Evolutionary conservation across 2,113 vertebrate species (phyloP), one percentile per base, ranked within the genome.

Genomic region (Pangasianodon hypophthalmus): DNA sequence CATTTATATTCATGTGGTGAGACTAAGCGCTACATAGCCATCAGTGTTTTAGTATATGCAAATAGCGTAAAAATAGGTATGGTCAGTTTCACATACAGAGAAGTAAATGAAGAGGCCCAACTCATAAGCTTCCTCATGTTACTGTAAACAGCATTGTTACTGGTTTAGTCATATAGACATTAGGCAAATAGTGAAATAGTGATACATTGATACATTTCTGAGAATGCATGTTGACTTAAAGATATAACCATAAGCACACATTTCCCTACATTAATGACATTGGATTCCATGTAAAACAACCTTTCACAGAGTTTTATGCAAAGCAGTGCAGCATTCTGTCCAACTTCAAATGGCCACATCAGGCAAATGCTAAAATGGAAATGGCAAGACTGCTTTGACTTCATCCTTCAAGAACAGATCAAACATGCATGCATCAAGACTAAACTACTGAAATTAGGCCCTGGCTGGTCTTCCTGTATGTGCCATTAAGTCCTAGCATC

Each of bases 51-150:
- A 50, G 19, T 3, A 77, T 24, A 85, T 85, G 52, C 52, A 84
- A 89, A 89, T 84, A 48, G 37, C 10, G 54, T 56, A 26, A 64
- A 85, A 89, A 64, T 79, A 79, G 69, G n/a, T 89, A 84, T 79
- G n/a, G 29, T 64, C 10, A 8, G 52, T 79, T 85, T 79, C 56
- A 62, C 46, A 19, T 41, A 46, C 6, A 67, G 88, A 62, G 21
- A 60, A 4, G 6, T 6, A 71, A 83, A 54, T 54, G 44, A 41
- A 82, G 1, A 54, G 2, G 26, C 48, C 62, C 0, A 2, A 29
- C 19, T 84, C 19, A 60, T 69, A 29, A 10, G 21, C 29, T 84
- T 85, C 26, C 29, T 83, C 32, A 54, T 82, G 56, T 48, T 16
- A 52, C 44, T 1, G 18, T 88, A 64, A 84, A 85, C 41, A 60